Evolutionary conservation across 1,140 invertebrate genomes (phyloP), one percentile per base, ranked within the genome.

Genomic region (Stenopsyche tienmushanensis): DNA sequence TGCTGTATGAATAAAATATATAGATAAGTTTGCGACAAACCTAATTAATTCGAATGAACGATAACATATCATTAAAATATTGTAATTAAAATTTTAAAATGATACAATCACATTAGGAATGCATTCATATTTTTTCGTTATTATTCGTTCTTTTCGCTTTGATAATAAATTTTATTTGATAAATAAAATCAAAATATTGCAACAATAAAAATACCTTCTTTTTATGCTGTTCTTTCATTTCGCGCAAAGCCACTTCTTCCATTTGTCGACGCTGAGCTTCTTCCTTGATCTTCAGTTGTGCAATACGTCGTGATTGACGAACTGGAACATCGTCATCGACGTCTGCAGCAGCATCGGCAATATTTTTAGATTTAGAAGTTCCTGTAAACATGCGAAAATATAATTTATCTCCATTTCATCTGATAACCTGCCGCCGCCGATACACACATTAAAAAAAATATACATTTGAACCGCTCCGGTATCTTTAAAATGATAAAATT

Each of bases 241-340:
- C 82, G 3, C 80, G 76, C 45, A 88, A 73, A 0, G 85, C 82
- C 1, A 87, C 84, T 71, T 91, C 89, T 71, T 92, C 89, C 21
- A 87, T 73, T 68, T 88, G 84, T 44, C 88, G 81, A 7, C 88
- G 74, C 55, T 93, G 89, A 0, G 88, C 88, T 75, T 92, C 90
- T 73, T 93, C 90, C 64, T 88, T 90, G 50, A 93, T 92, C 70
- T 93, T 91, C 65, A 92, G 83, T 72, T 93, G 90, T 0, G 92
- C 92, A 71, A 94, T 92, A 52, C 92, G 80, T 2, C 91, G 81
- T 5, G 90, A 92, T 71, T 90, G 88, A 15, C 91, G 77, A 1
- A 91, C 85, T 0, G 86, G 86, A 2, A 84, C 80, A 20, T 76
- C 62, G 41, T 78, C 77, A 3, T 73, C 71, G 49, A 20, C 50